A percentile compares a stretch with the other conserved stretches of the same genome.
Evolutionary conservation across 2,888 invertebrate species (phyloP).

Genomic region (Hirtodrosophila duncani): DNA sequence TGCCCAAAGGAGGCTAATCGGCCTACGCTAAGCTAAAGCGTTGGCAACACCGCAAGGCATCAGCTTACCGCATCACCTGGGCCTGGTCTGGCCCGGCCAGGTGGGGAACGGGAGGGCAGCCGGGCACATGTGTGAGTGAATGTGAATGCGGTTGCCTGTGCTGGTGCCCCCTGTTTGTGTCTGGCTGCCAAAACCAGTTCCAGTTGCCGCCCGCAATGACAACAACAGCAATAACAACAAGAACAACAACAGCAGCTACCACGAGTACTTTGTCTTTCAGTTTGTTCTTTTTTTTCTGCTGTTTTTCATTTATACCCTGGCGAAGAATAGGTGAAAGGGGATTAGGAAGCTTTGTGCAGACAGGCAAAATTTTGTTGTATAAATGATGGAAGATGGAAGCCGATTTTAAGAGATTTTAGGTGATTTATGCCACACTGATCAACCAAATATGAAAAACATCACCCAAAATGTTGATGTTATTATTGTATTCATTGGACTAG

Average conservation of each 20-base stretch:
- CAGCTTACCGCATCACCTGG: conserved; percentile 46
- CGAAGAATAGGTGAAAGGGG: no score
- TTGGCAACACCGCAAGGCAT: conserved; percentile 64
- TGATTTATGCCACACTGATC: no score
- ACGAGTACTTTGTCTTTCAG: no score
- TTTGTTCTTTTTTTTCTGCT: no score
- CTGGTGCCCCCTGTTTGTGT: conserved; percentile 7
- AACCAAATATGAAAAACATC: no score
- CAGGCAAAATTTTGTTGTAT: no score
- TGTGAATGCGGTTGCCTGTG: not conserved
- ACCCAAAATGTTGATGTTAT: no score
- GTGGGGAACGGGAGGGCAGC: conserved; percentile 14
- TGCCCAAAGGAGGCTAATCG: conserved; percentile 58
- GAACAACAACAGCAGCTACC: conserved; percentile 3
- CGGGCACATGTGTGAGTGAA: conserved; percentile 13
- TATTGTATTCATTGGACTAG: no score
- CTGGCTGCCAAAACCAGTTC: conserved; percentile 21
- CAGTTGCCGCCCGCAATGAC: conserved; percentile 31
- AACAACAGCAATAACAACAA: conserved; percentile 2
- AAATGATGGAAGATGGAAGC: no score
- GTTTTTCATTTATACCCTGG: no score
- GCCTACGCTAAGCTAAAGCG: conserved; percentile 64
- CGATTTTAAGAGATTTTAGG: no score
- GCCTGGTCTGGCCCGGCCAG: not conserved
- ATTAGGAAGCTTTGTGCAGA: no score